Evolutionary conservation across 2,888 invertebrate species (phyloP).

Genomic region (Nomada hirtipes): DNA sequence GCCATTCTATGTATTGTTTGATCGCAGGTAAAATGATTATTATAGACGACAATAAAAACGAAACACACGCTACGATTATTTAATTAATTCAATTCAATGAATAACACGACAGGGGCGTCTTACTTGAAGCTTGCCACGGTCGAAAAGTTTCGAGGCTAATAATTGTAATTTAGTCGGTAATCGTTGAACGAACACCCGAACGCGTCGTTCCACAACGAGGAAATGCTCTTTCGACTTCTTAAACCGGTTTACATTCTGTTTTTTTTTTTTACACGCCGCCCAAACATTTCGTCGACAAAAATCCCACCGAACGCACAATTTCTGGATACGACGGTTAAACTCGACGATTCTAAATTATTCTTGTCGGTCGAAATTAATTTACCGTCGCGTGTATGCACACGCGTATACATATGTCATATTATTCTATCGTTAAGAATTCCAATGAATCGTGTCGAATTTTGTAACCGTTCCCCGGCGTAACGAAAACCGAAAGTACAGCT

Average conservation of each 20-base stretch:
- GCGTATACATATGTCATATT: too few species aligned
- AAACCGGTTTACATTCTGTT: constrained; percentile 25
- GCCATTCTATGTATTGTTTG: background rate
- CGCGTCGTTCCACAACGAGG: constrained; percentile 24
- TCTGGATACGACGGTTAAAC: constrained; percentile 2
- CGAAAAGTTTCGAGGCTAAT: constrained; percentile 13
- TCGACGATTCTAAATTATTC: background rate
- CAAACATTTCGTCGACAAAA: constrained; percentile 25
- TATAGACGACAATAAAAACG: too few species aligned
- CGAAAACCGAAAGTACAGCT: background rate
- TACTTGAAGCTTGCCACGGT: background rate
- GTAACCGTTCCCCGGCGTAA: background rate
- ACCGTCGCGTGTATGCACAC: too few species aligned
- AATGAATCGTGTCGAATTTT: background rate
- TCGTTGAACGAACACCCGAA: constrained; percentile 5
- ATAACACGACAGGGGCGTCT: background rate
- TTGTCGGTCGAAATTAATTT: too few species aligned
- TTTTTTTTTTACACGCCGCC: constrained; percentile 16
- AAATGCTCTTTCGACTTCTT: constrained; percentile 28
- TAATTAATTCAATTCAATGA: background rate
- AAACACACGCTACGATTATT: too few species aligned
- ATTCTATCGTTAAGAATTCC: too few species aligned
- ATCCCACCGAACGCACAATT: background rate
- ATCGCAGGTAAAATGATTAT: too few species aligned
- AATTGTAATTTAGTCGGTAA: constrained; percentile 32